Conservation (phyloP, 2,888 invertebrate genomes). For the Drosophila austrosaltans region DNA sequence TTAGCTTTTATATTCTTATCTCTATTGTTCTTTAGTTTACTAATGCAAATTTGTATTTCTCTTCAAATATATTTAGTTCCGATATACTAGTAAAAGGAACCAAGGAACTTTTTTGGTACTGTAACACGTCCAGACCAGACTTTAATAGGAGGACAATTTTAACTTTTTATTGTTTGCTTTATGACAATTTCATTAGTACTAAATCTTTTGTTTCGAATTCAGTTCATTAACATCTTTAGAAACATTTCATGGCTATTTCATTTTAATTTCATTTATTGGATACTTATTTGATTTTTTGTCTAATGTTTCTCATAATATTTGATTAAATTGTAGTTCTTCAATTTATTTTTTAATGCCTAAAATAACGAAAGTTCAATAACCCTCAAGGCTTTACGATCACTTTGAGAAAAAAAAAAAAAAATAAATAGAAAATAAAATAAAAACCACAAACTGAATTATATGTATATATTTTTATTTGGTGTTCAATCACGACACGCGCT, state of each 20-base stretch:
- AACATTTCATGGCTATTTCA: neutral
- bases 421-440: neutral
- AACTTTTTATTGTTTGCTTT: too few species aligned
- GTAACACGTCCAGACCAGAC: too few species aligned
- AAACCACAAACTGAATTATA: conserved; percentile 19
- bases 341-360: neutral
- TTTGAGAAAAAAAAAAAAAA: neutral
- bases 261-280: neutral
- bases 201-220: too few species aligned
- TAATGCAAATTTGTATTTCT: too few species aligned
- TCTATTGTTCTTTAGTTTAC: too few species aligned
- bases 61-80: too few species aligned
- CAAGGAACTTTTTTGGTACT: too few species aligned
- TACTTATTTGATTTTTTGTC: neutral
- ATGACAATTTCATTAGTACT: too few species aligned
- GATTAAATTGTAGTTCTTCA: neutral
- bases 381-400: neutral
- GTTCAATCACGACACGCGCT: conserved; percentile 18
- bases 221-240: too few species aligned
- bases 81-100: too few species aligned
- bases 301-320: neutral
- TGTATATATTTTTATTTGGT: neutral
- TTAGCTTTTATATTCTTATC: too few species aligned
- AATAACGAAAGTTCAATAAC: neutral
- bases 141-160: too few species aligned